Percentiles rank a stretch among this genome's conserved stretches.
Conservation (phyloP, 1,140 invertebrate genomes). For the Thereuonema tuberculata region DNA sequence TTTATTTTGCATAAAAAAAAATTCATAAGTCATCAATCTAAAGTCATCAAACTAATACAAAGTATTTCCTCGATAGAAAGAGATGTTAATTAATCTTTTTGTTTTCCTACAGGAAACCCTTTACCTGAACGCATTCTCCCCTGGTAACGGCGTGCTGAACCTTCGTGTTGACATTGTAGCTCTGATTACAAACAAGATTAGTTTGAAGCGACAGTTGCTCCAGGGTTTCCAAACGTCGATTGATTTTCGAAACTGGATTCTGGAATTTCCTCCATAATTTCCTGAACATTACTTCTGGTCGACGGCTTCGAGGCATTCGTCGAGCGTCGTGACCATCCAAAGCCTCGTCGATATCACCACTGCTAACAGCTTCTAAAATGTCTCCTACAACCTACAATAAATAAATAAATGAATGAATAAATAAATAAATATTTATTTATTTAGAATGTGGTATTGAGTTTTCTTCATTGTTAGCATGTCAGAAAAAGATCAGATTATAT, state of each 20-base stretch:
- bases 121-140: conserved; percentile 4
- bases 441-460: not conserved
- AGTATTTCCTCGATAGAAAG: too few species aligned
- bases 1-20: too few species aligned
- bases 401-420: not conserved
- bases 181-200: not conserved
- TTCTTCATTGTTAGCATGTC: not conserved
- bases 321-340: not conserved
- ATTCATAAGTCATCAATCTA: too few species aligned
- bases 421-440: not conserved
- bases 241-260: conserved; percentile 5
- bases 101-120: not conserved
- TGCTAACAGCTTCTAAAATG: not conserved
- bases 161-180: not conserved
- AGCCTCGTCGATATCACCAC: not conserved
- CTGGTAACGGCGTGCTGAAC: not conserved
- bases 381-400: too few species aligned
- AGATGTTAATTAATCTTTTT: not conserved
- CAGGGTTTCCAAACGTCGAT: not conserved
- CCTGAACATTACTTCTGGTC: not conserved
- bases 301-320: not conserved
- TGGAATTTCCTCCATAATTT: conserved; percentile 5
- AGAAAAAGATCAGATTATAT: too few species aligned
- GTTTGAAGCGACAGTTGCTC: not conserved
- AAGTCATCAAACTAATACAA: too few species aligned